Evolutionary conservation across 1,140 invertebrate genomes (phyloP), one percentile per base, ranked within the genome.

Genomic region (Palaemon carinicauda): DNA sequence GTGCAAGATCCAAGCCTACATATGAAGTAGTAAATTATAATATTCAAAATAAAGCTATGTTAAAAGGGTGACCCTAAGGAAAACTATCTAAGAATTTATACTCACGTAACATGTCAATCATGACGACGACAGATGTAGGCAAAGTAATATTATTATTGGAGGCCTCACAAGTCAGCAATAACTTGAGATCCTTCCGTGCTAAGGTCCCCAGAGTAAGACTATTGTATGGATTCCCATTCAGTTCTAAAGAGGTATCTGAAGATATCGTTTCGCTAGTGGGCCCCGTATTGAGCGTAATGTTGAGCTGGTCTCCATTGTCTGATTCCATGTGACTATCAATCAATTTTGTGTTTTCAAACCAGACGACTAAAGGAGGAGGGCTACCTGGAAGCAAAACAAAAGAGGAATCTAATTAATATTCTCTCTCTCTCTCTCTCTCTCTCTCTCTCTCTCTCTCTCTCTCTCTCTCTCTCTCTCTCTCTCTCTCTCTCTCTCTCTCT

Each of bases 31-130:
- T n/a, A n/a, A n/a, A n/a, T n/a, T 27, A 14, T 21, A n/a, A 14
- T 5, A 52, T 27, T 52, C 0, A 24, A 21, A 24, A 27, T 51
- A 27, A 52, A 65, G 65, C 21, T 50, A 29, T 1, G 15, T 19
- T 17, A 60, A 71, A 14, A 53, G 2, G 52, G 21, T 4, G 5
- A 31, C 50, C 14, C 41, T 0, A 41, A 7, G 0, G n/a, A n/a
- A 1, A 41, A 5, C 7, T 41, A 4, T 41, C 33, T 4, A 12
- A 41, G 41, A 41, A 41, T 12, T 51, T 17, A 52, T 19, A 96
- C 96, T 96, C 93, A 97, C 96, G 95, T 90, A 96, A 95, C 95
- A 98, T 97, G 91, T 97, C 96, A 78, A 98, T 93, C 90, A 95
- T 95, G 24, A 97, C 95, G 21, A 95, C 95, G n/a, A 95, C 93